A percentile compares a stretch with the other conserved stretches of the same genome.
These are phyloP conservation scores for Sus cebifrons DNA, from an alignment of 2,797 vertebrate species.

Conservation along the genomic window DNA sequence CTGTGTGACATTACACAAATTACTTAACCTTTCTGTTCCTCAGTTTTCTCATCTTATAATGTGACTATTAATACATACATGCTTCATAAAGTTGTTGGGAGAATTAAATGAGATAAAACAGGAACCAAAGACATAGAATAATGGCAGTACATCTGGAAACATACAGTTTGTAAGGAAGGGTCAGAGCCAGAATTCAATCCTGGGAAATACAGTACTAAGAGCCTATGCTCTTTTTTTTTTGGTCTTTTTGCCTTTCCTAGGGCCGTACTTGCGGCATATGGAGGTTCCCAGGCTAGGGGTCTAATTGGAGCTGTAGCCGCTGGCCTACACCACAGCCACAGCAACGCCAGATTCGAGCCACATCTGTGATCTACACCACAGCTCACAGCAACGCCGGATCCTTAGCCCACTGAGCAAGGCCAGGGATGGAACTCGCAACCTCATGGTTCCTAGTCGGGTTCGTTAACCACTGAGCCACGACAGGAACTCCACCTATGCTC, in stretches of 20 bases:
- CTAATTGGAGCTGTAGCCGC: too few relatives aligned
- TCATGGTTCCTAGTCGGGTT: too few relatives aligned
- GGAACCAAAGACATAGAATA: not conserved
- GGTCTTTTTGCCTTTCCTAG: too few relatives aligned
- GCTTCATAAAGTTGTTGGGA: not conserved
- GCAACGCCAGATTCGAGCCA: too few relatives aligned
- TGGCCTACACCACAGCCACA: too few relatives aligned
- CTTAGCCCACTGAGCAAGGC: too few relatives aligned
- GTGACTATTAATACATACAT: not conserved
- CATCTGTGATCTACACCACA: too few relatives aligned
- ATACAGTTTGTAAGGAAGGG: not conserved
- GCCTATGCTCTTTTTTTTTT: not conserved
- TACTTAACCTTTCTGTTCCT: not conserved
- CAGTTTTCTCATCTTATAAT: conserved; percentile 15
- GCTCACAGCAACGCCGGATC: too few relatives aligned
- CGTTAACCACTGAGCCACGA: too few relatives aligned
- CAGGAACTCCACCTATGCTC: not conserved
- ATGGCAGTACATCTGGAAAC: not conserved
- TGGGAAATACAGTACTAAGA: not conserved
- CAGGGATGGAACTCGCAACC: too few relatives aligned
- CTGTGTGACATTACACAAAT: not conserved
- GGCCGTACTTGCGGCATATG: too few relatives aligned
- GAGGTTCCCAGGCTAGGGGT: too few relatives aligned
- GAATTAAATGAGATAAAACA: not conserved
- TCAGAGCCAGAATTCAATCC: not conserved